phyloP scores from a whole-genome alignment of 2,797 vertebrate species.

The Carduelis carduelis region DNA sequence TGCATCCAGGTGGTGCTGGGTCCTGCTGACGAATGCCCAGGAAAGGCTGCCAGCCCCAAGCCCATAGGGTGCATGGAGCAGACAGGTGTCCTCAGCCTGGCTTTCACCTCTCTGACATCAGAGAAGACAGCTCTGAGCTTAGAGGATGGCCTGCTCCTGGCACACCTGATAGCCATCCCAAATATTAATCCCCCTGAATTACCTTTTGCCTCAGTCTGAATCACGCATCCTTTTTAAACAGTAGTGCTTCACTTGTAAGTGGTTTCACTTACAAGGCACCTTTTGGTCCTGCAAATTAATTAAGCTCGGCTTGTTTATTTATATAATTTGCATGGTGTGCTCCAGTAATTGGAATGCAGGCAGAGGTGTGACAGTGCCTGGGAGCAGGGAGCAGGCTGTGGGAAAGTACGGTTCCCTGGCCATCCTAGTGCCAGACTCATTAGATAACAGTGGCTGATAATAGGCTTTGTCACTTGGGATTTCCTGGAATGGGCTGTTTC shows the following conservation, averaged over 20 bases:
- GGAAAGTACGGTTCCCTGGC: background rate
- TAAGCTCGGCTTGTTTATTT: background rate
- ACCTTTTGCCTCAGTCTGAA: background rate
- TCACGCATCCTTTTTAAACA: background rate
- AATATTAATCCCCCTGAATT: background rate
- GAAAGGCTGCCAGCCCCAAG: background rate
- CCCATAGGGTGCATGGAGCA: fast-evolving
- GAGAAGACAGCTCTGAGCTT: background rate
- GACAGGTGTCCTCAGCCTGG: fast-evolving
- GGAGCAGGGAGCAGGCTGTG: background rate
- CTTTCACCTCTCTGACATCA: background rate
- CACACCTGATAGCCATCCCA: background rate
- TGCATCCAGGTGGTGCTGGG: background rate
- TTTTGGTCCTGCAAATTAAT: background rate
- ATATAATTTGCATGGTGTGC: fast-evolving
- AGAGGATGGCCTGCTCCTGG: background rate
- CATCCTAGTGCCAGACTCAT: background rate
- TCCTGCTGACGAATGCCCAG: fast-evolving
- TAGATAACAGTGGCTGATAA: background rate
- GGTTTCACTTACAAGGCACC: background rate
- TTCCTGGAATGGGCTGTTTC: background rate
- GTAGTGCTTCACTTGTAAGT: no score
- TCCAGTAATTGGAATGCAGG: background rate
- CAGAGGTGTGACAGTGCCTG: background rate
- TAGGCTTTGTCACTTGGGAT: background rate